These are phyloP conservation scores for Benitochromis conjunctus DNA, from an alignment of 2,113 vertebrate genomes.

Conservation along the genomic window DNA sequence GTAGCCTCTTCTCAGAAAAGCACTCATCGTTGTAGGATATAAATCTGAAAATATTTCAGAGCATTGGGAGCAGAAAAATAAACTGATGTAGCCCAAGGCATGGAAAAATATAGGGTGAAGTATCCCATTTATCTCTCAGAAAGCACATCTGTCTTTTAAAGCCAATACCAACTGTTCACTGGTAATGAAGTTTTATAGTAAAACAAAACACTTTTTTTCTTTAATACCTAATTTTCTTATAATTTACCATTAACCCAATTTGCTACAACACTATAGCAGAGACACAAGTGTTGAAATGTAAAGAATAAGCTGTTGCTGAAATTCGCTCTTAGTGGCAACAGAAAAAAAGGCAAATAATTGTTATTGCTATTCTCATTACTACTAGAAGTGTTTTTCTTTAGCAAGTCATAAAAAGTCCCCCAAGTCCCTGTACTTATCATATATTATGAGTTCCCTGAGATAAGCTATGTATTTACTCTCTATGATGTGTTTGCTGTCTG, in stretches of 20 bases:
- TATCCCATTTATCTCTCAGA: conserved; percentile 4
- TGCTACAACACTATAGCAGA: not conserved
- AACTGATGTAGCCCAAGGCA: conserved; percentile 17
- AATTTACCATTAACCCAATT: not conserved
- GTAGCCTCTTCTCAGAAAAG: conserved; percentile 17
- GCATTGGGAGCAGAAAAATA: conserved; percentile 10
- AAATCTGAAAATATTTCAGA: conserved; percentile 51
- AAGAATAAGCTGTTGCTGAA: not conserved
- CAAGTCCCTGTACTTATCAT: not conserved
- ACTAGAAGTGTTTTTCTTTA: not conserved
- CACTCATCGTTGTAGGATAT: conserved; percentile 12
- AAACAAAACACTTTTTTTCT: not conserved
- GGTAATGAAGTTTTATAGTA: not conserved
- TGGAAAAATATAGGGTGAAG: conserved; percentile 5
- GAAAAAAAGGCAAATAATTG: not conserved
- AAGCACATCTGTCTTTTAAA: conserved; percentile 2
- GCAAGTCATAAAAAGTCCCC: not conserved
- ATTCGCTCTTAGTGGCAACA: not conserved
- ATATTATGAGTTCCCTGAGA: not conserved
- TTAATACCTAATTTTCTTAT: not conserved
- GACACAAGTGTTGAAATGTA: not conserved
- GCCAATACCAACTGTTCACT: conserved; percentile 1
- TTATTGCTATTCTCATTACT: not conserved
- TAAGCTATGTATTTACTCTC: not conserved
- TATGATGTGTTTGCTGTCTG: not conserved